Percentiles rank a stretch among this genome's conserved stretches.
These are phyloP conservation scores for Hylyphantes graminicola DNA, from an alignment of 1,140 invertebrate genomes.

Conservation along the genomic window DNA sequence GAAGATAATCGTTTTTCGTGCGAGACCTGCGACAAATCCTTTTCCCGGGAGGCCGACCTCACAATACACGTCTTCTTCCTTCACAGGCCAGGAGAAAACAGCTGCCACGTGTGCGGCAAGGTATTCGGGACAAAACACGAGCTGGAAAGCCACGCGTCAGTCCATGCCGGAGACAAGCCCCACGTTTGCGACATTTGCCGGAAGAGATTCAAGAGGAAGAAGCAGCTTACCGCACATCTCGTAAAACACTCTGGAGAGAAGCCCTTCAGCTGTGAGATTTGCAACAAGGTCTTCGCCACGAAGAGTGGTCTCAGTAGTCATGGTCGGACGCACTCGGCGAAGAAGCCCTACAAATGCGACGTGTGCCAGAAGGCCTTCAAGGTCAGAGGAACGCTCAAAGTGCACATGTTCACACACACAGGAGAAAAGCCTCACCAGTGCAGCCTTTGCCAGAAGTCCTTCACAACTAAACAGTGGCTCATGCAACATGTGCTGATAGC, in stretches of 20 bases:
- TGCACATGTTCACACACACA: no score
- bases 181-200: conserved; percentile 64
- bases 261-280: conserved; percentile 6
- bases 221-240: conserved; percentile 28
- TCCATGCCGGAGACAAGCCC: conserved; percentile 60
- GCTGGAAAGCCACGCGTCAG: not conserved
- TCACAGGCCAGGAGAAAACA: conserved; percentile 65
- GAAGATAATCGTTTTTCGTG: not conserved
- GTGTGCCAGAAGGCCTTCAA: no score
- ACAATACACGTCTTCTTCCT: conserved; percentile 97
- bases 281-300: conserved; percentile 52
- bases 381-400: no score
- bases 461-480: no score
- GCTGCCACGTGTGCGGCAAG: conserved; percentile 64
- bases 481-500: no score
- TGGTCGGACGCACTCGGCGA: conserved; percentile 13
- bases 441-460: no score
- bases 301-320: conserved; percentile 70
- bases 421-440: no score
- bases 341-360: no score
- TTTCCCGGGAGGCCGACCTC: conserved; percentile 80
- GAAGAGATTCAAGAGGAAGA: conserved; percentile 57
- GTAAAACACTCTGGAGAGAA: not conserved
- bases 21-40: not conserved
- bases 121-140: conserved; percentile 49